Evolutionary conservation across 2,797 vertebrate genomes (phyloP), one percentile per base, ranked within the genome.

Genomic region (Buceros bicornis): DNA sequence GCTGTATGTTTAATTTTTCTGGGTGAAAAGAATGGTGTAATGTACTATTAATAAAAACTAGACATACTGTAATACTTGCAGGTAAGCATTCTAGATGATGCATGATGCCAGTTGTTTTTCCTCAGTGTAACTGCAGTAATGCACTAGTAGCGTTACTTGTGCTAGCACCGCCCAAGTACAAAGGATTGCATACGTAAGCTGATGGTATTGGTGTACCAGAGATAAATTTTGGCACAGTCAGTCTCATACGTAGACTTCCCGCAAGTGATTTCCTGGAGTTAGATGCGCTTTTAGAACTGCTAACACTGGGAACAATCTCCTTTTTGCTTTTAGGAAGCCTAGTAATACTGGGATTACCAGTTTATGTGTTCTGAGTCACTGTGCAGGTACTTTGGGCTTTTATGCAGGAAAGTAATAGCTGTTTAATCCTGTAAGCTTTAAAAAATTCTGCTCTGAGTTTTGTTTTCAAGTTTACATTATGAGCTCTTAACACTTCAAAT

Each of bases 201-300:
- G 31, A 16, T 84, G 25, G 29, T 85, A n/a, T 9, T 50, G 76
- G 37, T 94, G n/a, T 89, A 85, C 66, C 37, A 94, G 74, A 82
- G 48, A 60, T 93, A 21, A 86, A 82, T 89, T 85, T 78, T 95
- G 91, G 90, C 89, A 76, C n/a, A 14, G 48, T 43, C 56, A 62
- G 2, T 26, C 5, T 4, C 65, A 42, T 85, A 79, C 8, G n/a
- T 54, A 89, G 79, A 74, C 64, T 92, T 96, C 82, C 76, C 4
- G 8, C 77, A 88, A 93, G 54, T 69, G 87, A 77, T 95, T 97
- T 92, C 94, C 91, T 96, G 82, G 73, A 58, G 29, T 92, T 94
- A 86, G 94, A 78, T 92, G 80, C 62, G 95, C 77, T 93, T 93
- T 84, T 94, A 87, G 77, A 95, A n/a, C 76, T 66, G 64, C 62